Evolutionary conservation across 1,140 invertebrate species (phyloP), one percentile per base, ranked within the genome.

Genomic region (Trissolcus basalis): DNA sequence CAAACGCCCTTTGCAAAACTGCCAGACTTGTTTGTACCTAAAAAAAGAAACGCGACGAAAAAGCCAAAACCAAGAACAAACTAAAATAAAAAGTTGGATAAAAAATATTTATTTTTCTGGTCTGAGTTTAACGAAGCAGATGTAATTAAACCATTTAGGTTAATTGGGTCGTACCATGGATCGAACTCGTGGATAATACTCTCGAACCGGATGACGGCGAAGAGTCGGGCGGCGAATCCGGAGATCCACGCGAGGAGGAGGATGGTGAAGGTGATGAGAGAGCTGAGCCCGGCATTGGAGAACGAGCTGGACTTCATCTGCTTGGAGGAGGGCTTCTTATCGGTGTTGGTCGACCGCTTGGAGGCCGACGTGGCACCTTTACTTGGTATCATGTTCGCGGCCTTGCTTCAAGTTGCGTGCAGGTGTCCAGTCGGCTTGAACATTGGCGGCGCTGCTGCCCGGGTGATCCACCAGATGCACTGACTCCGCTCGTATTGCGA

Each of bases 121-220:
- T 11, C 36, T 39, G 9, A 11, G n/a, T 9, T 3, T 39, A 39
- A 39, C 36, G 1, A 39, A n/a, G 9, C 9, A 11, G 36, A 9
- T 39, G 36, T 13, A 44, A 44, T 13, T 12, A 13, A 39, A 19
- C 19, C 7, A 19, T 4, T n/a, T 35, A 51, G 49, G 49, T 51
- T 51, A 51, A 13, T 27, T 27, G 19, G 19, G 39, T 87, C 93
- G 92, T 91, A 98, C 97, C 98, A 99, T 86, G 98, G 98, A 91
- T 99, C 98, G 87, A 99, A 99, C 89, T 99, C 98, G 88, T 99
- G 98, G 86, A 99, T 99, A 82, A 99, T 99, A 90, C 96, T 98
- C 90, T 99, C 98, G 88, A 99, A 99, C 69, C 98, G 92, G 82
- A 99, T 99, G 48, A 99, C 98, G 73, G 98, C 97, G 90, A 99